phyloP scores from a whole-genome alignment of 2,888 invertebrate genomes.

The Phragmatobia fuliginosa region DNA sequence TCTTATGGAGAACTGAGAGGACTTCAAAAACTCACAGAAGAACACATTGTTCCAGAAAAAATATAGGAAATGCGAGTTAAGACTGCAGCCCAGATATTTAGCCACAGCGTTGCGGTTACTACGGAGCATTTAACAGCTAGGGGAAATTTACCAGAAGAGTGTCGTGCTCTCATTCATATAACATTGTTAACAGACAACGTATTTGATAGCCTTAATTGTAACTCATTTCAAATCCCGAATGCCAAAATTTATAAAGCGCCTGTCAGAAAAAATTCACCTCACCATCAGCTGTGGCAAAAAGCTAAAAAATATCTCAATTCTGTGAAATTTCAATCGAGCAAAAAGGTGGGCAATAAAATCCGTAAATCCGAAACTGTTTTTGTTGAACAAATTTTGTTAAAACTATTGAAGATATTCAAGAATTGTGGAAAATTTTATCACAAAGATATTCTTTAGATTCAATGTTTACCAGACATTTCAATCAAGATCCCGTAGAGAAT shows the following conservation, averaged over 20 bases:
- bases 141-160: neutral
- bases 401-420: neutral
- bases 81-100: neutral
- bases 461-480: conserved; percentile 7
- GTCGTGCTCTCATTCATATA: neutral
- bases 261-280: neutral
- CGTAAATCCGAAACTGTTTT: neutral
- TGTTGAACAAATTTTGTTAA: too few relatives aligned
- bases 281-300: conserved; percentile 1
- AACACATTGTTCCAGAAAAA: neutral
- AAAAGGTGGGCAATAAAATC: neutral
- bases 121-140: conserved; percentile 1
- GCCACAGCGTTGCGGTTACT: neutral
- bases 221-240: neutral
- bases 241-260: neutral
- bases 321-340: neutral
- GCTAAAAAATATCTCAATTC: neutral
- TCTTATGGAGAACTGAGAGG: neutral
- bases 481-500: conserved; percentile 6
- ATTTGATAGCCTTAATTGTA: neutral
- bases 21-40: neutral
- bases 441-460: conserved; percentile 3
- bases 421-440: neutral
- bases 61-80: conserved; percentile 1
- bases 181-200: conserved; percentile 1